These are phyloP conservation scores for Ricordea florida DNA, from an alignment of 92 coral and sea anemone genomes.

Conservation along the genomic window DNA sequence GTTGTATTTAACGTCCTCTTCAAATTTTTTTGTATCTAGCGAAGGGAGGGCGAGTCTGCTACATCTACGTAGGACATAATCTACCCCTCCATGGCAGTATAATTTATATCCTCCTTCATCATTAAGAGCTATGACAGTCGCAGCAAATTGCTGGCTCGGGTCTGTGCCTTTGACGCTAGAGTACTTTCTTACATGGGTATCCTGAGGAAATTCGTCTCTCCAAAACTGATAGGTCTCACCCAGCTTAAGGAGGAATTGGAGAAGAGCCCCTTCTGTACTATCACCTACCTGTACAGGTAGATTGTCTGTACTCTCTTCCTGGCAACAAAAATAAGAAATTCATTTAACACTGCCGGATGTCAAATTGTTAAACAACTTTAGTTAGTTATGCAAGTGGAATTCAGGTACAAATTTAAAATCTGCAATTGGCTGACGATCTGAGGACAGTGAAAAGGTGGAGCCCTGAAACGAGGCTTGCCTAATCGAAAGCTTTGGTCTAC, in stretches of 20 bases:
- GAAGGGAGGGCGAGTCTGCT: constrained; percentile 14
- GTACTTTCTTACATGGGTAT: constrained; percentile 60
- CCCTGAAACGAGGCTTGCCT: no score
- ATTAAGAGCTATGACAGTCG: constrained; percentile 64
- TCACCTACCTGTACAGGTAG: constrained; percentile 84
- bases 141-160: constrained; percentile 50
- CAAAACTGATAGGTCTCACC: constrained; percentile 79
- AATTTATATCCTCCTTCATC: constrained; percentile 57
- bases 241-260: constrained; percentile 78
- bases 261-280: constrained; percentile 87
- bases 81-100: constrained; percentile 68
- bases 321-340: background rate
- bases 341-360: background rate
- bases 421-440: no score
- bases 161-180: constrained; percentile 49
- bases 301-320: constrained; percentile 75
- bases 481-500: no score
- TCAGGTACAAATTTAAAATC: no score
- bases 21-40: background rate
- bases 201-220: constrained; percentile 90
- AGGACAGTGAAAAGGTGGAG: no score
- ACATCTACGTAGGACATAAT: constrained; percentile 31
- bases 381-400: no score
- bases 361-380: no score
- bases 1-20: background rate